A percentile compares a stretch with the other conserved stretches of the same genome.
Conservation (phyloP, 2,113 vertebrate species). For the Microtus richardsoni region DNA sequence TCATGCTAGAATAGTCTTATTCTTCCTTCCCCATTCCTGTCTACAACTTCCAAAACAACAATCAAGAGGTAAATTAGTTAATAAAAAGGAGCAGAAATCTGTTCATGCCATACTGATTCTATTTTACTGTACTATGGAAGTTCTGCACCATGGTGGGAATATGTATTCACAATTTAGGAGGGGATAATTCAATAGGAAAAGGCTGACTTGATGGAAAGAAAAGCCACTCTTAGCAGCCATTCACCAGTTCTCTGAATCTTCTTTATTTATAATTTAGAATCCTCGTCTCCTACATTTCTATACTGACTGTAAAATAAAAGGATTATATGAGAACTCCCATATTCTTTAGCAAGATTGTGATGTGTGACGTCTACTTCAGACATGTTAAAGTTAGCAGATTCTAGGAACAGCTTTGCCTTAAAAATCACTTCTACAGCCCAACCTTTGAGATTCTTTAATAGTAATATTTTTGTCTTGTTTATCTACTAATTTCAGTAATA, state of each 20-base stretch:
- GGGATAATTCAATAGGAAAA: neutral
- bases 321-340: neutral
- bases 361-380: neutral
- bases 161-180: neutral
- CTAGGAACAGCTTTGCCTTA: neutral
- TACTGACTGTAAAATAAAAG: neutral
- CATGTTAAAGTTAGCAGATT: neutral
- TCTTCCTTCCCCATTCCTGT: neutral
- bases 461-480: neutral
- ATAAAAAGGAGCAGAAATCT: neutral
- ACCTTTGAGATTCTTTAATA: neutral
- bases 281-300: neutral
- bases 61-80: neutral
- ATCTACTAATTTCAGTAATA: neutral
- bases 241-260: neutral
- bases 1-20: slow-evolving; percentile 54
- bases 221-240: neutral
- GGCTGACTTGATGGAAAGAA: neutral
- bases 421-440: neutral
- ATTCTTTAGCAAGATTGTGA: neutral
- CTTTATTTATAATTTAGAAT: neutral
- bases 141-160: neutral
- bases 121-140: neutral
- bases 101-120: neutral
- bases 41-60: neutral